Percentiles rank a stretch among this genome's conserved stretches.
Evolutionary conservation across 37 sponge, comb jelly and placozoan species (phyloP).

Genomic region (Tethya wilhelma): DNA sequence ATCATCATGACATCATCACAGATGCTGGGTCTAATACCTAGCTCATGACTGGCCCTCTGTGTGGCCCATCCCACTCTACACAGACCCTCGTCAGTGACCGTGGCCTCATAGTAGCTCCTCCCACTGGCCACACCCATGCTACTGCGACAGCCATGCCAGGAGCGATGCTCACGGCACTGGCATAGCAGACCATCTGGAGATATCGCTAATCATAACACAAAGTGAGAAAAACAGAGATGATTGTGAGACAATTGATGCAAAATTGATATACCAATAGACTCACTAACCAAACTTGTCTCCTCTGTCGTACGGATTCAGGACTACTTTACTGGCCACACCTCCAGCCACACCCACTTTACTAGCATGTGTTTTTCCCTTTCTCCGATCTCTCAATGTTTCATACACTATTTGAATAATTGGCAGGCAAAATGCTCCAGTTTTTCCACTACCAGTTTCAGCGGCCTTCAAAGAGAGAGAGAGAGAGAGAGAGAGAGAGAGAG

Average conservation of each 20-base stretch:
- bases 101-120: constrained; percentile 88
- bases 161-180: constrained; percentile 84
- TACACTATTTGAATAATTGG: constrained; percentile 92
- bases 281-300: constrained; percentile 73
- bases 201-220: constrained; percentile 65
- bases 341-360: neutral
- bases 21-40: constrained; percentile 53
- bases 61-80: constrained; percentile 96
- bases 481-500: constrained; percentile 23
- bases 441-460: constrained; percentile 97
- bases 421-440: constrained; percentile 95
- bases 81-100: constrained; percentile 95
- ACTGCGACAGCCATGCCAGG: constrained; percentile 86
- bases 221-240: no score
- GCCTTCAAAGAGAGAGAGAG: constrained; percentile 57
- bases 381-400: constrained; percentile 74
- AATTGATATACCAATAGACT: neutral
- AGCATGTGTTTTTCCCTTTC: constrained; percentile 31
- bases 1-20: neutral
- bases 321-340: constrained; percentile 35
- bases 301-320: constrained; percentile 71
- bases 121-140: constrained; percentile 71
- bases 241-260: no score
- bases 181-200: constrained; percentile 86
- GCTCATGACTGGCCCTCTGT: constrained; percentile 66